A percentile compares a stretch with the other conserved stretches of the same genome.
Conservation (phyloP, 2,888 invertebrate species). For the Ametastegia equiseti region DNA sequence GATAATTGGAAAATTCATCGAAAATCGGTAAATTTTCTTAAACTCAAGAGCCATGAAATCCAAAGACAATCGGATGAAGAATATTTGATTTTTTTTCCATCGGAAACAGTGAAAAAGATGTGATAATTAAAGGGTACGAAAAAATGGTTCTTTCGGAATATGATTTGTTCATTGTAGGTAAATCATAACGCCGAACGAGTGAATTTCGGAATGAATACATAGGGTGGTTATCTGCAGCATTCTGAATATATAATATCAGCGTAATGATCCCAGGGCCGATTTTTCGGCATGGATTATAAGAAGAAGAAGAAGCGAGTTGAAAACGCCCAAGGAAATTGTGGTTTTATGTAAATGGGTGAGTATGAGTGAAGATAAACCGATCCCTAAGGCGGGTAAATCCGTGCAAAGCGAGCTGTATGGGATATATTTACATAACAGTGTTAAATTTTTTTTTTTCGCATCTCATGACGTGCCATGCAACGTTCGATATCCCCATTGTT, state of each 20-base stretch:
- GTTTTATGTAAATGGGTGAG: background rate
- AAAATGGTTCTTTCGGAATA: no score
- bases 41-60: no score
- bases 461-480: background rate
- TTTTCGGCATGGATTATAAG: background rate
- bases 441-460: background rate
- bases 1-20: background rate
- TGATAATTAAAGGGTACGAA: no score
- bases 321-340: constrained; percentile 11
- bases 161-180: no score
- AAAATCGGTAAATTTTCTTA: background rate
- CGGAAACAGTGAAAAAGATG: no score
- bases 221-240: background rate
- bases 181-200: no score
- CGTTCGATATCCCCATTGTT: constrained; percentile 6
- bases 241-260: constrained; percentile 10
- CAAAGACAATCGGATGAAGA: no score
- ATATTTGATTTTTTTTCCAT: background rate
- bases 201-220: no score
- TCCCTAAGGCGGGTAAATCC: background rate
- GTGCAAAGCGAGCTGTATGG: no score
- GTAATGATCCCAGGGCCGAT: background rate
- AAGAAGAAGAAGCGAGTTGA: background rate
- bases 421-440: constrained; percentile 21
- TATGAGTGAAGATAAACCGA: background rate